Evolutionary conservation across 92 coral and sea anemone species (phyloP), one percentile per base, ranked within the genome.

Genomic region (Chrysogorgia sp.): DNA sequence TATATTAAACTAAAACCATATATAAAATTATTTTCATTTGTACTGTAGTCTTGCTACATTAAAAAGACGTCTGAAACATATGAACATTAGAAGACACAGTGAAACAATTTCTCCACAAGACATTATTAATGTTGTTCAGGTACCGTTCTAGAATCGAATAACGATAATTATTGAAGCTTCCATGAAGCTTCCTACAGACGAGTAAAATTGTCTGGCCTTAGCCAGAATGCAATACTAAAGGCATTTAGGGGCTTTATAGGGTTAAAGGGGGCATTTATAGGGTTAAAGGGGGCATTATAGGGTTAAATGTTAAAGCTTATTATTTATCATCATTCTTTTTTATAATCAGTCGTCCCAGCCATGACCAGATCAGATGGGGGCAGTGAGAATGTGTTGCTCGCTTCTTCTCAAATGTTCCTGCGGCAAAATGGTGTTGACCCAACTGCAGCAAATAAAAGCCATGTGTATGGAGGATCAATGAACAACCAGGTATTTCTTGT

Each of bases 351-450:
- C 37, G 32, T 82, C 28, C 86, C 86, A 30, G 64, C 83, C 32
- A 82, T 82, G 86, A 82, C 86, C 26, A 67, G 86, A 59, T 67
- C 83, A 26, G 84, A 86, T 75, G 66, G 82, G 52, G 90, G 86
- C 56, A 86, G 81, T 20, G 86, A 86, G 60, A 86, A 86, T 86
- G 80, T 81, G 22, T 40, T 86, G 34, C 67, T 86, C 52, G 90
- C 90, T 55, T 74, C 83, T 35, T 86, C 83, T 57, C 90, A 82
- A 62, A 86, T 77, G 76, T 86, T 61, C 56, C 62, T 86, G 17
- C 40, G 81, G 53, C 79, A 74, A 62, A 82, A 86, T 62, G 52
- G 74, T 50, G 32, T 59, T 29, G 90, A 86, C 71, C 61, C 58
- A 49, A 22, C 75, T 40, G 84, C 84, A 63, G 88, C 55, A 33